A percentile compares a stretch with the other conserved stretches of the same genome.
phyloP scores from a whole-genome alignment of 1,140 invertebrate genomes.

The Drosophila kohkoa region DNA sequence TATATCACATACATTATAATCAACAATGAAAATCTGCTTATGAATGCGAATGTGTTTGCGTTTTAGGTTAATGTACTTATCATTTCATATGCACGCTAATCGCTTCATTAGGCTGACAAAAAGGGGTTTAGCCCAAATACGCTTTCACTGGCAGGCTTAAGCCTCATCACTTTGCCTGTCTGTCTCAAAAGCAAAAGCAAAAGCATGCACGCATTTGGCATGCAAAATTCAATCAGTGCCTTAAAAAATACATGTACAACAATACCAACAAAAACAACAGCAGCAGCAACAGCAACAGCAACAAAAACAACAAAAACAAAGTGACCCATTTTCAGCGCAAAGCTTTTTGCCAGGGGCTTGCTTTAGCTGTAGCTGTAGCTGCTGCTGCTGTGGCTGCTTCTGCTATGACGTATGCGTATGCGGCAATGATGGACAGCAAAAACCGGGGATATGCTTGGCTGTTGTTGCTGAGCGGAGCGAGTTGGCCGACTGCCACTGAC shows the following conservation, averaged over 20 bases:
- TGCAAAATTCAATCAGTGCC: conserved; percentile 76
- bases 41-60: neutral
- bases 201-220: conserved; percentile 63
- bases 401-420: conserved; percentile 70
- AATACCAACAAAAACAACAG: conserved; percentile 48
- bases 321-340: conserved; percentile 76
- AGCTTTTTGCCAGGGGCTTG: conserved; percentile 76
- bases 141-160: conserved; percentile 13
- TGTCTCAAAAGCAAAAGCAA: conserved; percentile 8
- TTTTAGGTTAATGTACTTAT: conserved; percentile 22
- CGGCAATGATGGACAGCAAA: neutral
- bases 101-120: conserved; percentile 72
- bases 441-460: no score
- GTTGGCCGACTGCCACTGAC: conserved; percentile 34
- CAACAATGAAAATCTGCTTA: neutral
- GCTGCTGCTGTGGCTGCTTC: neutral
- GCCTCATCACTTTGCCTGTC: conserved; percentile 14
- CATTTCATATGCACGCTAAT: conserved; percentile 72
- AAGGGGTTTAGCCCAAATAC: conserved; percentile 29
- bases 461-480: conserved; percentile 1
- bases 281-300: conserved; percentile 42
- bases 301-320: conserved; percentile 37
- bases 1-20: neutral
- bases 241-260: conserved; percentile 41
- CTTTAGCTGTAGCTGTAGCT: no score